phyloP scores from a whole-genome alignment of 1,140 invertebrate species.

The Orchestia grillus region DNA sequence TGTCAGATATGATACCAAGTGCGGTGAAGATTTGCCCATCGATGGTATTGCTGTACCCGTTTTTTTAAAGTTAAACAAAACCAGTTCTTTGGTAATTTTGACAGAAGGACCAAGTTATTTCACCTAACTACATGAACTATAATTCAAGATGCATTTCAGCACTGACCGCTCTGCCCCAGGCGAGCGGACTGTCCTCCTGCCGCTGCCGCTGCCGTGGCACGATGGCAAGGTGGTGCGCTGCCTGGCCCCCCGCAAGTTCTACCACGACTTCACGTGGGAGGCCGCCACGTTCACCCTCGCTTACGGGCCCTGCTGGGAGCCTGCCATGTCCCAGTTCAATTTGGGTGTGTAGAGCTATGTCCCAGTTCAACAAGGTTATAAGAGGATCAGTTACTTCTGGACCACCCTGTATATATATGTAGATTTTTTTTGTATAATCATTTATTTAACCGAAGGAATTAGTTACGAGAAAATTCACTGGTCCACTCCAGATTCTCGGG shows the following conservation, averaged over 20 bases:
- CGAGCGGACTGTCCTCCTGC: slow-evolving; percentile 61
- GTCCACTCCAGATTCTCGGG: too few species aligned
- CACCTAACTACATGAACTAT: too few species aligned
- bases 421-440: too few species aligned
- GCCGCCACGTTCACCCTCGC: slow-evolving; percentile 89
- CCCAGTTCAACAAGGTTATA: slow-evolving; percentile 63
- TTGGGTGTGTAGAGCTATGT: slow-evolving; percentile 76
- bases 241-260: slow-evolving; percentile 96
- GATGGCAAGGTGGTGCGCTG: slow-evolving; percentile 76
- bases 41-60: too few species aligned
- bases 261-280: slow-evolving; percentile 97
- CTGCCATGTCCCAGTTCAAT: slow-evolving; percentile 95
- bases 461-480: not conserved
- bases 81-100: too few species aligned
- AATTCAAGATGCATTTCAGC: not conserved
- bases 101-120: too few species aligned
- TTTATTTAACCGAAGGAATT: not conserved
- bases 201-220: slow-evolving; percentile 64
- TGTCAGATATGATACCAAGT: too few species aligned
- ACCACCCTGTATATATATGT: not conserved
- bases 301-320: slow-evolving; percentile 99
- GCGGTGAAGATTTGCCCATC: too few species aligned
- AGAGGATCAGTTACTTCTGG: not conserved
- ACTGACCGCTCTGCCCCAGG: slow-evolving; percentile 45
- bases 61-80: too few species aligned